Conservation (phyloP, 2,113 vertebrate species). For the Platycercus adscitus region DNA sequence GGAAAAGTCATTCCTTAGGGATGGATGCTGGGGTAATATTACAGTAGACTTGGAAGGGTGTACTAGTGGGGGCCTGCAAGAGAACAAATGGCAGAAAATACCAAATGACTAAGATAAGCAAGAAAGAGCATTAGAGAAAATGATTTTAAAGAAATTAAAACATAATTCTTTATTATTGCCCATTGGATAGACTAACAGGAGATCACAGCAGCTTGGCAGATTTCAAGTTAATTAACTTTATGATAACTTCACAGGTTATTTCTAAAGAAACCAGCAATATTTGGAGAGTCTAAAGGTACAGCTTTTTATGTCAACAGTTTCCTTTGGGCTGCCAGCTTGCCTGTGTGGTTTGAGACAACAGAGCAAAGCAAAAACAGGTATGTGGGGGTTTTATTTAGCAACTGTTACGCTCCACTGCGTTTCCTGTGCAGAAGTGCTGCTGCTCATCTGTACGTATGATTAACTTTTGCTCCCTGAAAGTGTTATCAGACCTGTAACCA, state of each 20-base stretch:
- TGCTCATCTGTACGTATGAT: conserved; percentile 32
- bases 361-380: conserved; percentile 12
- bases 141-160: background rate
- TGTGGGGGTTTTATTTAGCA: background rate
- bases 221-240: background rate
- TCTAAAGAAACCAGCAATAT: background rate
- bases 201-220: background rate
- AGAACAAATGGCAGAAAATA: background rate
- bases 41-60: background rate
- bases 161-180: background rate
- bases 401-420: conserved; percentile 17
- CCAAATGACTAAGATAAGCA: background rate
- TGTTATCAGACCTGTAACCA: conserved; percentile 59
- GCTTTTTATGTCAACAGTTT: background rate
- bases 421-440: conserved; percentile 56
- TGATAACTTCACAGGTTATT: background rate
- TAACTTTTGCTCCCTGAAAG: conserved; percentile 47
- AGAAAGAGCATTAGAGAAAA: background rate
- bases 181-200: background rate
- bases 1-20: background rate
- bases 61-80: background rate
- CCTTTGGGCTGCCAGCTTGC: background rate
- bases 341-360: conserved; percentile 14
- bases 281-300: background rate
- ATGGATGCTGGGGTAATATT: background rate